Conservation (phyloP, 2,888 invertebrate species). For the Melinaea menophilus region DNA sequence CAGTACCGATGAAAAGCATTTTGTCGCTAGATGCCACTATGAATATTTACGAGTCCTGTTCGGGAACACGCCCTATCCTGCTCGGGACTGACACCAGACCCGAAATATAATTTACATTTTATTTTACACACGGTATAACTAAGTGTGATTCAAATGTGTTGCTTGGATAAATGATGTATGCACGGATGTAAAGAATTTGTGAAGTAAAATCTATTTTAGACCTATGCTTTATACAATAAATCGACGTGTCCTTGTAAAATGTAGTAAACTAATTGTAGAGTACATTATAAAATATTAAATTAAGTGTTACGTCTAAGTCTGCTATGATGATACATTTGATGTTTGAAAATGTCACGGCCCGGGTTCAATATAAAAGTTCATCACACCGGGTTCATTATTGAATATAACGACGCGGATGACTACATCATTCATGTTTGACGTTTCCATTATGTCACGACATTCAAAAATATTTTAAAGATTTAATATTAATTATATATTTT, state of each 20-base stretch:
- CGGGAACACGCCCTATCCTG: constrained; percentile 48
- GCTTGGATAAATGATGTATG: too few relatives aligned
- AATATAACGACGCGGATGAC: constrained; percentile 66
- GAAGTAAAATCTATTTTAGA: too few relatives aligned
- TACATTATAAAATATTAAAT: neutral
- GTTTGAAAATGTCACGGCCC: constrained; percentile 67
- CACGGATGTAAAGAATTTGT: too few relatives aligned
- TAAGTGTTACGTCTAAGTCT: too few relatives aligned
- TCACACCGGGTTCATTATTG: constrained; percentile 70
- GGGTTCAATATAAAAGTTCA: constrained; percentile 66
- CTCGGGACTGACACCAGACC: constrained; percentile 35
- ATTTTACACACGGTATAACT: neutral
- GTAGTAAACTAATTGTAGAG: too few relatives aligned
- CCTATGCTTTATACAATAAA: too few relatives aligned
- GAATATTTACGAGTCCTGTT: constrained; percentile 64
- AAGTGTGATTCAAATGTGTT: neutral
- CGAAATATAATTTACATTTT: constrained; percentile 32
- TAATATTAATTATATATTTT: too few relatives aligned
- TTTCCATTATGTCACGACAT: constrained; percentile 57
- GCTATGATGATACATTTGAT: constrained; percentile 20
- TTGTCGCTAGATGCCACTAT: constrained; percentile 60
- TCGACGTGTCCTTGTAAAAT: too few relatives aligned
- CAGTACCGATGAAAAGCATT: constrained; percentile 57
- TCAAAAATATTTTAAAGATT: constrained; percentile 9
- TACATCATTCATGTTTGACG: constrained; percentile 61